These are phyloP conservation scores for Octonoba sinensis DNA, from an alignment of 2,888 invertebrate genomes.

Conservation along the genomic window DNA sequence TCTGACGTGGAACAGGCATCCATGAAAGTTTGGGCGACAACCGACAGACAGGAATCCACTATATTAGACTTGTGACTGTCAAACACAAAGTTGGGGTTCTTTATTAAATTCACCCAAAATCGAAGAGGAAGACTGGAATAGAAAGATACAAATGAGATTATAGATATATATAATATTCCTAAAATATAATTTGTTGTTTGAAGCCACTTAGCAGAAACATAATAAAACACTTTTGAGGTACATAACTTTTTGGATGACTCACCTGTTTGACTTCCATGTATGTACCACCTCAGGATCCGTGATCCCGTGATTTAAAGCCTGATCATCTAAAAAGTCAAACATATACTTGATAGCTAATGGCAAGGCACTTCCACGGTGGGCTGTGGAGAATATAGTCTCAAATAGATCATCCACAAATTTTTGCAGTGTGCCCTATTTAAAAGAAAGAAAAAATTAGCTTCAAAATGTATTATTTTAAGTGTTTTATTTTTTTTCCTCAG, in stretches of 20 bases:
- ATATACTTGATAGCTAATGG: constrained; percentile 99
- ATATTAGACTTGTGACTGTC: constrained; percentile 99
- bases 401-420: constrained; percentile 98
- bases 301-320: constrained; percentile 94
- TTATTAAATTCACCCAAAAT: constrained; percentile 99
- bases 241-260: neutral
- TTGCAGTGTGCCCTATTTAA: constrained; percentile 81
- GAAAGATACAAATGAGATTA: neutral
- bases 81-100: constrained; percentile 99
- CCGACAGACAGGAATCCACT: constrained; percentile 97
- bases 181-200: too few relatives aligned
- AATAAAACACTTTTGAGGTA: too few relatives aligned
- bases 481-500: too few relatives aligned
- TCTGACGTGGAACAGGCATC: constrained; percentile 99
- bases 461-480: neutral
- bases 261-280: constrained; percentile 99
- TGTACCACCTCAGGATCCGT: constrained; percentile 98
- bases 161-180: too few relatives aligned
- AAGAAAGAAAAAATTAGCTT: constrained; percentile 13
- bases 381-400: constrained; percentile 98
- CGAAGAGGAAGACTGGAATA: constrained; percentile 76
- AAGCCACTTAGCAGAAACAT: too few relatives aligned
- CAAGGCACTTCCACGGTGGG: constrained; percentile 93
- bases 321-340: constrained; percentile 99
- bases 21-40: constrained; percentile 99